Base-by-base conservation (phyloP, 1,140 invertebrate species). In the Drosophila nigrodunni region DNA sequence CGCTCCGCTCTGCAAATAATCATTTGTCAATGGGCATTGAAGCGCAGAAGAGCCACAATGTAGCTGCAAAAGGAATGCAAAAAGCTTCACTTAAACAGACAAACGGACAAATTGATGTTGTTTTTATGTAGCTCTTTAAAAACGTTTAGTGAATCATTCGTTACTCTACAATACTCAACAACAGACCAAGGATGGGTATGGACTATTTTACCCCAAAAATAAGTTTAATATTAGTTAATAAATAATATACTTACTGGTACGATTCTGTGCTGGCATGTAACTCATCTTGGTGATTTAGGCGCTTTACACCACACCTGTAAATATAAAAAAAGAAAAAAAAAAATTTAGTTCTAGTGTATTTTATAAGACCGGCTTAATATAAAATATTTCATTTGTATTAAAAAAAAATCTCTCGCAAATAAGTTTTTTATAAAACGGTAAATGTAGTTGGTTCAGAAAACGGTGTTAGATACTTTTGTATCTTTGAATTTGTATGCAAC, bases 261-360 rank as follows among this genome's bases (percentile, higher is more conserved):
- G 94, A 82, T 95, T 95, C 93, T 96, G 96, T 80, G 95, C 94
- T 88, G 95, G 94, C 94, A 96, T 95, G 94, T 95, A 95, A 94
- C 96, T 96, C 94, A 95, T 96, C 95, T 96, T 96, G 94, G 93
- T 92, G 88, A 90, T 91, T 90, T 78, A 91, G 82, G 89, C 90
- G 89, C 86, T 88, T 79, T 89, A 89, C 87, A 85, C 79, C 91
- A 92, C 87, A 90, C 81, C 92, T 89, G 74, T 61, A 92, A 92
- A 58, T 37, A 71, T 59, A 67, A 15, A 69, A 37, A 66, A 61
- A 60, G 67, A 58, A 64, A 49, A 11, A 39, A 6, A 25, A 13
- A 47, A 41, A 10, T 39, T 13, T 13, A 10, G 21, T 49, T 7
- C 25, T 6, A 30, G 6, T 30, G 3, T 30, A 30, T 4, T 30